These are phyloP conservation scores for Drosophila macrothrix DNA, from an alignment of 2,888 invertebrate species.

Conservation along the genomic window DNA sequence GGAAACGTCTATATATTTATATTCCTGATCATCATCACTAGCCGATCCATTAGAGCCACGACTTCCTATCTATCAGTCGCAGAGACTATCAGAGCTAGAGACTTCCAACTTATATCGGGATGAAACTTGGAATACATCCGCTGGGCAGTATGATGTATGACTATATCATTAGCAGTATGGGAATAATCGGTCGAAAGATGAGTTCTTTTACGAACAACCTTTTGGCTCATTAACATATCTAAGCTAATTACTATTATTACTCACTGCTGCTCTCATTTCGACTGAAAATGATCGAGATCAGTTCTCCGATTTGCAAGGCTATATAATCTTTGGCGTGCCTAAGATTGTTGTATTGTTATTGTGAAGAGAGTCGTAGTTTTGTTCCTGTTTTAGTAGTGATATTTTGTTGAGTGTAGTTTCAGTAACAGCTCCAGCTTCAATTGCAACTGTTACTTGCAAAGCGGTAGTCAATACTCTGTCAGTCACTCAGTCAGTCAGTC, in stretches of 20 bases:
- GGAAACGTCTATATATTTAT: neutral
- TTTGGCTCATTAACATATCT: neutral
- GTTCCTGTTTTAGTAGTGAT: accelerated
- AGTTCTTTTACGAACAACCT: too few species aligned
- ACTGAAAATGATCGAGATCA: neutral
- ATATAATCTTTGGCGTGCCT: too few species aligned
- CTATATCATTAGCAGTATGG: too few species aligned
- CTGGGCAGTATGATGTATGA: too few species aligned
- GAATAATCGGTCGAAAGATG: too few species aligned
- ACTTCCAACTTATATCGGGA: too few species aligned
- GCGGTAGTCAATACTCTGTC: slow-evolving; percentile 33
- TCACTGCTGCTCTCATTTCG: neutral
- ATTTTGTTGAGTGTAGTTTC: slow-evolving; percentile 2
- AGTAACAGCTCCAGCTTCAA: neutral
- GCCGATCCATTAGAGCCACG: neutral
- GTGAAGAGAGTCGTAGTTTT: neutral
- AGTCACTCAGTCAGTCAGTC: slow-evolving; percentile 47
- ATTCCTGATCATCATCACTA: neutral
- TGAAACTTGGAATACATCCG: too few species aligned
- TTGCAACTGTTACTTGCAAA: slow-evolving; percentile 11
- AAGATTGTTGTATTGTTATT: too few species aligned
- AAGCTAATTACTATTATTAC: neutral
- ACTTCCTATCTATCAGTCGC: neutral
- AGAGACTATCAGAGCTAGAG: too few species aligned
- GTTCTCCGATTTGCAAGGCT: neutral